Evolutionary conservation across 1,140 invertebrate genomes (phyloP).

Genomic region (Hyphantria cunea): DNA sequence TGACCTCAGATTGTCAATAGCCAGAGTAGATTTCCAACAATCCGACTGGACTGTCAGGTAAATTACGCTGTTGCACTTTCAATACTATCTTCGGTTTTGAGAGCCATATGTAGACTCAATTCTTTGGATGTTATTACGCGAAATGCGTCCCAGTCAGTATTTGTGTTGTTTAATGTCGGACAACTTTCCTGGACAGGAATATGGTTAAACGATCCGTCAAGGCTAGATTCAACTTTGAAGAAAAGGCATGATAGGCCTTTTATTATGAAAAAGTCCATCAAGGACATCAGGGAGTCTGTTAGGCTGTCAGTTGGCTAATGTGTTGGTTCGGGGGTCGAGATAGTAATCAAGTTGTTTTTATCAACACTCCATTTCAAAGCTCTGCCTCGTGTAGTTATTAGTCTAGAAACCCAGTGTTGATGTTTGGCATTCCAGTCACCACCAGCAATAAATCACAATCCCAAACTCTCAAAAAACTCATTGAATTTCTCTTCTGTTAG

Average conservation of each 20-base stretch:
- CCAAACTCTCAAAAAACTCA: constrained; percentile 25
- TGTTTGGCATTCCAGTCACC: constrained; percentile 52
- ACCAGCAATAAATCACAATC: constrained; percentile 26
- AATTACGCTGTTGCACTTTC: no score
- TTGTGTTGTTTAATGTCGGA: no score
- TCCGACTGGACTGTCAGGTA: no score
- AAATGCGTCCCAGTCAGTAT: background rate
- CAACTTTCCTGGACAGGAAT: constrained; percentile 5
- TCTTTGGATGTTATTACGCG: no score
- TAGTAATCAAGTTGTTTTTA: constrained; percentile 8
- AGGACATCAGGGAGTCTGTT: constrained; percentile 15
- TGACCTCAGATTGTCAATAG: no score
- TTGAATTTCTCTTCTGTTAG: constrained; percentile 25
- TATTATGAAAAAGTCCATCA: constrained; percentile 34
- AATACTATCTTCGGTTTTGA: no score
- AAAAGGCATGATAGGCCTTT: constrained; percentile 27
- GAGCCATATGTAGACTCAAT: no score
- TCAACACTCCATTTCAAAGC: constrained; percentile 29
- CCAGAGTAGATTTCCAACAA: no score
- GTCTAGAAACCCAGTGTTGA: constrained; percentile 45
- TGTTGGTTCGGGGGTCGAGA: constrained; percentile 12
- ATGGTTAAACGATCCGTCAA: constrained; percentile 24
- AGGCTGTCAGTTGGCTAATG: constrained; percentile 11
- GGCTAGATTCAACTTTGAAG: constrained; percentile 21
- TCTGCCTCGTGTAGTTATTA: constrained; percentile 35